Conservation (phyloP, 1,140 invertebrate species). For the Anagrus nilaparvatae region DNA sequence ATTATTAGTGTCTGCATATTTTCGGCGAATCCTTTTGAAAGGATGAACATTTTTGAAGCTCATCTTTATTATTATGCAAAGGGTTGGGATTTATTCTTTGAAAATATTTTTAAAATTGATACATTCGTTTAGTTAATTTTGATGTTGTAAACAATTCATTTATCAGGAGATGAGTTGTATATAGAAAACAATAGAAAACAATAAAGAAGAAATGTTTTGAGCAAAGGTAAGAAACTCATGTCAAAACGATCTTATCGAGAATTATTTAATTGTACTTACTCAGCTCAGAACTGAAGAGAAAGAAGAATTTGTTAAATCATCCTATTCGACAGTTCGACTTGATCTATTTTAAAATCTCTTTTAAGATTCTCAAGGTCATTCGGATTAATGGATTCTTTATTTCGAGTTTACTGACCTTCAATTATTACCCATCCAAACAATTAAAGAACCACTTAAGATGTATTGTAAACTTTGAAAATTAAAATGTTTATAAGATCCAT, state of each 20-base stretch:
- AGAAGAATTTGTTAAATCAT: slow-evolving; percentile 13
- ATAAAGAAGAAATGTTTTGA: slow-evolving; percentile 11
- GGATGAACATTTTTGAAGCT: too few species aligned
- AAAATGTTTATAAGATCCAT: not conserved
- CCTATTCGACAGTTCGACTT: slow-evolving; percentile 21
- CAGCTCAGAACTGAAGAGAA: slow-evolving; percentile 3
- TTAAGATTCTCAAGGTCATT: too few species aligned
- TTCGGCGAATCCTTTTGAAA: too few species aligned
- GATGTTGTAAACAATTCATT: too few species aligned
- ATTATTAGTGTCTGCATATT: too few species aligned
- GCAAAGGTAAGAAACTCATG: slow-evolving; percentile 11
- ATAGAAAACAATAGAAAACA: too few species aligned
- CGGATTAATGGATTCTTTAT: too few species aligned
- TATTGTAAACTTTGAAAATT: not conserved
- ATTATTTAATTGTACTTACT: not conserved
- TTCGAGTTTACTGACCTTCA: not conserved
- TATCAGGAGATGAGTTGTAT: too few species aligned
- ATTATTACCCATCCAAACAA: not conserved
- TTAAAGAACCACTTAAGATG: not conserved
- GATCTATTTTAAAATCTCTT: slow-evolving; percentile 1
- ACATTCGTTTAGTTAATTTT: too few species aligned
- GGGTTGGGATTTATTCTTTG: too few species aligned
- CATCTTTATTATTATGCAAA: too few species aligned
- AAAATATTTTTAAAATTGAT: too few species aligned
- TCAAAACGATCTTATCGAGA: slow-evolving; percentile 17